These are phyloP conservation scores for Xanthia togata DNA, from an alignment of 2,888 invertebrate genomes.

Conservation along the genomic window DNA sequence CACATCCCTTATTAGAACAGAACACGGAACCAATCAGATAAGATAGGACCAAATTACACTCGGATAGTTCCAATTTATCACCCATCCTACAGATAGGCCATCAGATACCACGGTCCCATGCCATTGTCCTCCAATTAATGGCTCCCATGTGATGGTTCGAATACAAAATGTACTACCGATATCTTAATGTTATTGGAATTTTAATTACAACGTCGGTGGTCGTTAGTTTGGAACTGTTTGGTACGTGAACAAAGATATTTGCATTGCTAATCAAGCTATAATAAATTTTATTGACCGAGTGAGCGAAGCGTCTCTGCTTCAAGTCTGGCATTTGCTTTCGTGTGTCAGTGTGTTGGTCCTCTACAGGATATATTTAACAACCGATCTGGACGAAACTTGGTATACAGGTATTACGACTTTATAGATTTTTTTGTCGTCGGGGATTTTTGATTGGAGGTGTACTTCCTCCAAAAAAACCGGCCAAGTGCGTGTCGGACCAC, in stretches of 20 bases:
- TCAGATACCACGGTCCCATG: slow-evolving; percentile 23
- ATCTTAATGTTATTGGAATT: slow-evolving; percentile 24
- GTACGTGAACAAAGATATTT: not conserved
- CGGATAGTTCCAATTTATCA: slow-evolving; percentile 33
- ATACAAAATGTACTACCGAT: slow-evolving; percentile 42
- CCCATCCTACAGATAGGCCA: slow-evolving; percentile 24
- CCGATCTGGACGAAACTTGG: too few relatives aligned
- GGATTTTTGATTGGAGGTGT: too few relatives aligned
- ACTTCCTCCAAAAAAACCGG: too few relatives aligned
- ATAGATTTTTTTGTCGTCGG: too few relatives aligned
- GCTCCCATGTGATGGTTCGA: slow-evolving; percentile 22
- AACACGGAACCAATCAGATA: slow-evolving; percentile 41
- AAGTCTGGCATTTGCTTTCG: too few relatives aligned
- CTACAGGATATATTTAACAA: too few relatives aligned
- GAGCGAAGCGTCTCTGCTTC: too few relatives aligned
- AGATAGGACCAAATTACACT: slow-evolving; percentile 25
- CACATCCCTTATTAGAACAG: not conserved
- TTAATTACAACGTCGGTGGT: not conserved
- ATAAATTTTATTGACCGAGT: too few relatives aligned
- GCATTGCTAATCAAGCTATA: too few relatives aligned
- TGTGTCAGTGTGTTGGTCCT: too few relatives aligned
- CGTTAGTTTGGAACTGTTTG: not conserved
- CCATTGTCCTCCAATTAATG: slow-evolving; percentile 47
- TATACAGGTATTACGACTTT: too few relatives aligned
- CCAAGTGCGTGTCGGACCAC: too few relatives aligned